Evolutionary conservation across 1,140 invertebrate species (phyloP), one percentile per base, ranked within the genome.

Genomic region (Drosophila lini): DNA sequence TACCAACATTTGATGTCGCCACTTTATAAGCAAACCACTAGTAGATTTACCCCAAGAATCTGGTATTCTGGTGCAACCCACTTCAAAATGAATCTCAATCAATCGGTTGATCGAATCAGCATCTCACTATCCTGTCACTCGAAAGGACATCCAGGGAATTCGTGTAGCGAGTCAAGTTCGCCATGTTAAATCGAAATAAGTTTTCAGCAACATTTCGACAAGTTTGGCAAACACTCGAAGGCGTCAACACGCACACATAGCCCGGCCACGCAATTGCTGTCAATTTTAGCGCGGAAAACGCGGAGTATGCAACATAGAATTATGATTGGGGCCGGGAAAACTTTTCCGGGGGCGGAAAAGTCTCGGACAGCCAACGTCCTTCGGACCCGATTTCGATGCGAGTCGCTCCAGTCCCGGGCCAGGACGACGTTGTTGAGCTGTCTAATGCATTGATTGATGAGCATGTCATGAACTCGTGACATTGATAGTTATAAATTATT

Each of bases 401-500:
- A 61, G 60, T 22, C 34, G 53, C 32, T 63, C 8, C 19, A 40
- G 34, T 45, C 31, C 68, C 36, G n/a, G 15, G 19, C 22, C 47
- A 41, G 56, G n/a, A 32, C 48, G 58, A 41, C 60, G 63, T 56
- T 65, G 83, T 71, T 60, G 60, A 69, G 75, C 79, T 88, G 82
- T 86, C 84, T 83, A 89, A 89, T 83, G 74, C 77, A 82, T 89
- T 88, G 84, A 88, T 88, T 88, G 84, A 88, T 88, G 84, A 88
- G 84, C 80, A 71, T 88, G 84, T 88, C 84, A 84, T 84, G 84
- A 88, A 88, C 84, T 89, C 88, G 88, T 88, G 84, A 88, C 84
- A 89, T 83, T 88, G 84, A 88, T 88, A 88, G 84, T 88, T 88
- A 88, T 88, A 89, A 88, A 88, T 88, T 88, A 88, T 89, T 88